Evolutionary conservation across 2,888 invertebrate genomes (phyloP).

Genomic region (Amphipyra berbera): DNA sequence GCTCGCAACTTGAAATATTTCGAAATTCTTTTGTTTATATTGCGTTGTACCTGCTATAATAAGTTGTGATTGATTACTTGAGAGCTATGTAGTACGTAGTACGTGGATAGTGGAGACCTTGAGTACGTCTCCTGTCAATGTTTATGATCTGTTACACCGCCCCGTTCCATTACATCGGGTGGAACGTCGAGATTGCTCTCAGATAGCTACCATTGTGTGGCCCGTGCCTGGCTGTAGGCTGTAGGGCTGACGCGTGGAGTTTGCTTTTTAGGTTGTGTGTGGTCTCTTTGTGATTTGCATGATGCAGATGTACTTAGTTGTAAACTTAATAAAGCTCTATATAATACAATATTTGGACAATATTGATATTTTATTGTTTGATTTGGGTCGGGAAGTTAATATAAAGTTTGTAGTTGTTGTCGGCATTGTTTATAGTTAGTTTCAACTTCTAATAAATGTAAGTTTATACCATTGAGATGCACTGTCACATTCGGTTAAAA

Average conservation of each 20-base stretch:
- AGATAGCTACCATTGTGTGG: slow-evolving; percentile 77
- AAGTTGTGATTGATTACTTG: slow-evolving; percentile 24
- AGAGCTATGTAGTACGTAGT: not conserved
- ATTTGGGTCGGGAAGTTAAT: too few relatives aligned
- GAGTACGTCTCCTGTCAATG: slow-evolving; percentile 66
- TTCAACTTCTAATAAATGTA: too few relatives aligned
- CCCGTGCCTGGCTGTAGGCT: slow-evolving; percentile 48
- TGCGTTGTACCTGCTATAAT: slow-evolving; percentile 30
- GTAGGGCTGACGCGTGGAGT: slow-evolving; percentile 58
- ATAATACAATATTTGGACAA: too few relatives aligned
- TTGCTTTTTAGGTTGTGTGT: slow-evolving; percentile 16
- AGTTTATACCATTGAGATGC: too few relatives aligned
- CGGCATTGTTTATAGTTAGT: too few relatives aligned
- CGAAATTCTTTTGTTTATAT: slow-evolving; percentile 51
- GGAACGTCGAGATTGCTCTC: slow-evolving; percentile 67
- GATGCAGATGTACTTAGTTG: not conserved
- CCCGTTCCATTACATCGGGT: slow-evolving; percentile 68
- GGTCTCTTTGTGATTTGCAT: slow-evolving; percentile 23
- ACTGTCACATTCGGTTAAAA: too few relatives aligned
- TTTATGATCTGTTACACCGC: slow-evolving; percentile 62
- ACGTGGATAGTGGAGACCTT: slow-evolving; percentile 46
- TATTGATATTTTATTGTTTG: too few relatives aligned
- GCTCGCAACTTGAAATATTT: slow-evolving; percentile 42
- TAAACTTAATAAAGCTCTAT: too few relatives aligned
- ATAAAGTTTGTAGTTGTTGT: too few relatives aligned